Evolutionary conservation across 2,888 invertebrate species (phyloP), one percentile per base, ranked within the genome.

Genomic region (Rhimphoctona megacephalus): DNA sequence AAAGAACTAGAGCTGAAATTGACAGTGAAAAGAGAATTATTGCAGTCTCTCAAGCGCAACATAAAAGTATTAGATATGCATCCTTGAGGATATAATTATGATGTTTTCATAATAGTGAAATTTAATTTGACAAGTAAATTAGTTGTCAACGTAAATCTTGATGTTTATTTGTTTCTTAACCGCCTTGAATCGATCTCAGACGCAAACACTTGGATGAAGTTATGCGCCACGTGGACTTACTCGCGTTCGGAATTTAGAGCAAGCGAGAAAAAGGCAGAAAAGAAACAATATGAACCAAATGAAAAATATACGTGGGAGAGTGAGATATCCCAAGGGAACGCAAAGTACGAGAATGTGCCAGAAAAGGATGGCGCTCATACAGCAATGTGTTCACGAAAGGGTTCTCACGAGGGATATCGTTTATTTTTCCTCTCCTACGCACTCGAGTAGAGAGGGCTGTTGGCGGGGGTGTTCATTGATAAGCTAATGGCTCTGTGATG

Each of bases 351-450:
- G 85, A 39, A 74, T 80, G 83, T 49, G 86, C 69, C 76, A 83
- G 78, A 85, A 82, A 82, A 87, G 81, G 84, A 86, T n/a, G 49
- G 33, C 5, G 33, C 33, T 33, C 72, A 33, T n/a, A 49, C n/a
- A 57, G 84, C 81, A 85, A 85, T 72, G 81, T 84, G 84, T 43
- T 85, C 66, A 67, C 83, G 77, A 83, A 91, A 89, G 90, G 90
- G 89, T 93, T 93, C 93, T 92, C 93, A 92, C 93, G 92, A 88
- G 89, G 87, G 74, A 85, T 57, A 61, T 81, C 67, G 92, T 93
- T 93, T 93, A 93, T 94, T 93, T 93, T 92, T 89, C 91, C 91
- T 89, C 91, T 90, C 91, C 90, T 91, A 91, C 90, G 88, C 86
- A 87, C 90, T 90, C 87, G 89, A 91, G 88, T n/a, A 46, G 46